Percentiles rank a stretch among this genome's conserved stretches.
phyloP scores from a whole-genome alignment of 2,113 vertebrate genomes.

The Salvator merianae region DNA sequence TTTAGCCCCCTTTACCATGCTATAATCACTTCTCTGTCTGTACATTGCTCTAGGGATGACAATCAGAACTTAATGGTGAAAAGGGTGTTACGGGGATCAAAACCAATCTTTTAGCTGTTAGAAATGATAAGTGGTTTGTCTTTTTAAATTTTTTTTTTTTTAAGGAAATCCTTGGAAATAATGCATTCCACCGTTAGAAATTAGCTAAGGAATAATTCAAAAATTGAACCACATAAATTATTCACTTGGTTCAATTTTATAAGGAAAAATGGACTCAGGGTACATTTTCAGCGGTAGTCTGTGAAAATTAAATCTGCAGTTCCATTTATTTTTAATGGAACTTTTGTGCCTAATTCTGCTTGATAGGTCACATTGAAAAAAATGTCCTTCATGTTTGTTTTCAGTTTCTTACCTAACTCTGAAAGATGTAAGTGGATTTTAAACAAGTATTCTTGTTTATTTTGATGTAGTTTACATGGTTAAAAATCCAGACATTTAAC shows the following conservation, averaged over 20 bases:
- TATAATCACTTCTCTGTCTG: slow-evolving; percentile 22
- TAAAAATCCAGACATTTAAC: not conserved
- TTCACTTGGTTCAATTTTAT: slow-evolving; percentile 46
- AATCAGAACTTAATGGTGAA: slow-evolving; percentile 2
- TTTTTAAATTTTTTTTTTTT: not conserved
- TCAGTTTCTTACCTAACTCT: slow-evolving; percentile 24
- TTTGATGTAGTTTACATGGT: slow-evolving; percentile 18
- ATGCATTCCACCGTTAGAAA: slow-evolving; percentile 34
- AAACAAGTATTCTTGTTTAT: slow-evolving; percentile 32
- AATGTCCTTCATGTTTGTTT: slow-evolving; percentile 14
- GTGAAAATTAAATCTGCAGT: slow-evolving; percentile 40
- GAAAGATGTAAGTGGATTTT: not conserved
- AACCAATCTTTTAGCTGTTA: not conserved
- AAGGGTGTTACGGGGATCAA: slow-evolving; percentile 14
- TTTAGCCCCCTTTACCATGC: slow-evolving; percentile 27
- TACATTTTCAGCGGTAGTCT: slow-evolving; percentile 40
- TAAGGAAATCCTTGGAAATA: slow-evolving; percentile 29
- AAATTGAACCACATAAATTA: slow-evolving; percentile 47
- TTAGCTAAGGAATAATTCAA: slow-evolving; percentile 13
- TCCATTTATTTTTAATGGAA: slow-evolving; percentile 49
- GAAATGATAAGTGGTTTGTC: slow-evolving; percentile 18
- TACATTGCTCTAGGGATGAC: slow-evolving; percentile 41
- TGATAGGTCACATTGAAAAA: slow-evolving; percentile 34
- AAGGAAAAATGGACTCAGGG: slow-evolving; percentile 28
- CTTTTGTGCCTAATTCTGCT: slow-evolving; percentile 32